phyloP scores from a whole-genome alignment of 2,888 invertebrate species.

The Halocaridina rubra region DNA sequence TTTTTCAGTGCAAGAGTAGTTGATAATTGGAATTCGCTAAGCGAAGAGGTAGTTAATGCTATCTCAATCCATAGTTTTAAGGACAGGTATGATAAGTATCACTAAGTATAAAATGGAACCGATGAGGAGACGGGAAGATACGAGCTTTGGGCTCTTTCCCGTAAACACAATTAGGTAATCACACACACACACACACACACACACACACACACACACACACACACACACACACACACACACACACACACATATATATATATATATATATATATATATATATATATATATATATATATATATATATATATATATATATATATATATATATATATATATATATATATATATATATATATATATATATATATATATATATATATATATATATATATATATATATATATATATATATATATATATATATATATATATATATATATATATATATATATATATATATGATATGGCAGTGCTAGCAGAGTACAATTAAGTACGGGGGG shows the following conservation, averaged over 20 bases:
- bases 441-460: slow-evolving; percentile 35
- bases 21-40: no score
- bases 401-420: slow-evolving; percentile 54
- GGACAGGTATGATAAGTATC: no score
- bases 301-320: slow-evolving; percentile 20
- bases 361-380: slow-evolving; percentile 48
- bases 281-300: slow-evolving; percentile 16
- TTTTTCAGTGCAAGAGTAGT: no score
- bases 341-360: slow-evolving; percentile 44
- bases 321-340: slow-evolving; percentile 38
- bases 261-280: slow-evolving; percentile 34
- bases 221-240: background rate
- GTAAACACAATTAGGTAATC: no score
- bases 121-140: no score
- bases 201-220: background rate
- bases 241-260: slow-evolving; percentile 23
- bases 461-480: no score
- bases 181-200: no score
- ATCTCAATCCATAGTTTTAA: no score
- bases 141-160: no score
- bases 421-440: slow-evolving; percentile 51
- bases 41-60: no score
- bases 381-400: slow-evolving; percentile 44
- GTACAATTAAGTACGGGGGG: no score
- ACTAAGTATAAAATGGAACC: no score